Base-by-base conservation (phyloP, 1,140 invertebrate species). In the Diplogasteroides magnus region DNA sequence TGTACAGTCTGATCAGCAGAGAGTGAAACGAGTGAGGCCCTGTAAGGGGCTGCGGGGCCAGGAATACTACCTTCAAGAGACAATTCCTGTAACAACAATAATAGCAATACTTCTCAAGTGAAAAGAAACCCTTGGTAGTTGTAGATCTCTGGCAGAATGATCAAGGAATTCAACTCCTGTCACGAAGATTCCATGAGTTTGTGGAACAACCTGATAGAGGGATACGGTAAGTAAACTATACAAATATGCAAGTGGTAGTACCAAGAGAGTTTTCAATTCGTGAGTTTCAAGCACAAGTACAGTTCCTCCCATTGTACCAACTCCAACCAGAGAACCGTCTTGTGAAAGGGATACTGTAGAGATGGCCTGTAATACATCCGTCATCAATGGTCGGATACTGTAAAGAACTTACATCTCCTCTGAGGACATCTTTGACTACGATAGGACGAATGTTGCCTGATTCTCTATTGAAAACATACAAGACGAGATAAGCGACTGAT, bases 141-240 rank as follows among this genome's bases (percentile, higher is more conserved):
- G 31, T 19, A 67, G 6, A 27, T 68, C 66, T n/a, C 27, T 13
- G 3, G 57, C 56, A 19, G 27, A 23, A 2, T 56, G 60, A 64
- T 68, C 66, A 67, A 83, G 65, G 68, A 85, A 85, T 56, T 83
- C 81, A 55, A 85, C 61, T 27, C 83, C 84, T 1, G 84, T 85
- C 58, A 85, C 83, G 78, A 85, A 85, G 74, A 84, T 84, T 68
- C 77, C 80, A 68, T 85, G 84, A 27, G 79, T 78, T n/a, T n/a
- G n/a, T n/a, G n/a, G n/a, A n/a, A n/a, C n/a, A n/a, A n/a, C n/a
- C n/a, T n/a, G n/a, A n/a, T n/a, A n/a, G n/a, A n/a, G n/a, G n/a
- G n/a, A n/a, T n/a, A n/a, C n/a, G n/a, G n/a, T n/a, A n/a, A n/a
- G n/a, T n/a, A n/a, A n/a, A n/a, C n/a, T n/a, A n/a, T n/a, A n/a